A percentile compares a stretch with the other conserved stretches of the same genome.
Conservation (phyloP, 2,113 vertebrate genomes). For the Semnornis frantzii region DNA sequence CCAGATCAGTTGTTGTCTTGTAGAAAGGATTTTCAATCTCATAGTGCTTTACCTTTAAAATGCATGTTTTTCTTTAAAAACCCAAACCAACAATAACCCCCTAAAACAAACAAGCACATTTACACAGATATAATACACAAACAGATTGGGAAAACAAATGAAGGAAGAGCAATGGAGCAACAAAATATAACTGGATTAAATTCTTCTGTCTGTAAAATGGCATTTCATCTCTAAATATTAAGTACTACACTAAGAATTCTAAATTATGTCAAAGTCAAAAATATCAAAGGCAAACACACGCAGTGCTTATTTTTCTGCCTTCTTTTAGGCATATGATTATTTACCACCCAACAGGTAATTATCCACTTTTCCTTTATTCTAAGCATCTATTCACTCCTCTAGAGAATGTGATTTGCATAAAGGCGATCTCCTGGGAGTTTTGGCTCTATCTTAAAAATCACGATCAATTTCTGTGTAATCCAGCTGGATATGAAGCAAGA, state of each 20-base stretch:
- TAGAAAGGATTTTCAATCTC: neutral
- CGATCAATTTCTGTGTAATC: constrained; percentile 67
- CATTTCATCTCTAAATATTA: constrained; percentile 25
- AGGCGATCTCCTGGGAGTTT: constrained; percentile 48
- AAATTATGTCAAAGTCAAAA: constrained; percentile 42
- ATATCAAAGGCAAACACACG: constrained; percentile 38
- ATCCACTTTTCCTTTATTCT: constrained; percentile 66
- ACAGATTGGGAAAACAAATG: constrained; percentile 7
- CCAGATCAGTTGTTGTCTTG: neutral
- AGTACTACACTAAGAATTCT: neutral
- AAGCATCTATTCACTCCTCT: constrained; percentile 51
- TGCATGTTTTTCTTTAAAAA: neutral
- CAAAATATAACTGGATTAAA: neutral
- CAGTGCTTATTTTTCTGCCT: constrained; percentile 51
- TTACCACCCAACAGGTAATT: constrained; percentile 71
- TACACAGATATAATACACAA: neutral
- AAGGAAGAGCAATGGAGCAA: neutral
- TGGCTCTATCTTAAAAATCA: constrained; percentile 62
- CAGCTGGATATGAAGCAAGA: constrained; percentile 50
- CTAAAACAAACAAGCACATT: neutral
- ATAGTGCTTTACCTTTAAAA: neutral
- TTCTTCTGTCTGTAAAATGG: constrained; percentile 26
- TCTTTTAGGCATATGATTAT: constrained; percentile 60
- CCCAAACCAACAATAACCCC: neutral
- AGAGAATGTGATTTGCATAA: constrained; percentile 54